Base-by-base conservation (phyloP, 2,888 invertebrate genomes). In the Philonicus albiceps region DNA sequence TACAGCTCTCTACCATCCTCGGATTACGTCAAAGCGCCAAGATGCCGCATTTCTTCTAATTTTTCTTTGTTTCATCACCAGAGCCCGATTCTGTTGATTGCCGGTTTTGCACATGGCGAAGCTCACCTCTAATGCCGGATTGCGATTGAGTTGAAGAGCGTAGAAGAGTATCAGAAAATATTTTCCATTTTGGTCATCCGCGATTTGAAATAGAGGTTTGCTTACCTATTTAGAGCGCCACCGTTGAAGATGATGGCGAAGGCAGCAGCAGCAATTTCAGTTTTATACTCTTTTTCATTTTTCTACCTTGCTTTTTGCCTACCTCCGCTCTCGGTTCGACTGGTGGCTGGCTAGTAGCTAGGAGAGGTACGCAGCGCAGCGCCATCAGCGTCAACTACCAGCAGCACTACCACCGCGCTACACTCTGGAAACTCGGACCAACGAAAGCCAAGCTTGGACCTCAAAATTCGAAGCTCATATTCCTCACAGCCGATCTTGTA, bases 401-500 rank as follows among this genome's bases (percentile, higher is more conserved):
- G 34, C 55, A 53, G 30, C 81, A 81, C 81, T 81, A 30, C 49
- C 27, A 55, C 74, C 53, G 49, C 49, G 43, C 80, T 53, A 53
- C 22, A 27, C 81, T 27, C 43, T 34, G 37, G 37, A 31, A 81
- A 49, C 81, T 31, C 55, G 34, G 40, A 43, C 80, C 16, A 81
- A 53, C 55, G 64, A 64, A 64, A 81, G 31, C 84, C 40, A 27
- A 84, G 73, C 43, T 30, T 22, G 73, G 84, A 73, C 84, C 84
- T 30, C 72, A 84, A 84, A 37, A 72, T 84, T 43, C 43, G 19
- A 27, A 40, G 31, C 73, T 84, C 84, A 83, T 83, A 83, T 80
- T 53, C 72, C 64, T 49, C 83, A 43, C 83, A 43, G 43, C 73
- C 84, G 84, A 84, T 73, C 84, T 84, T 84, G 84, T 40, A 13